phyloP scores from a whole-genome alignment of 2,888 invertebrate species.

The Morpho helenor region DNA sequence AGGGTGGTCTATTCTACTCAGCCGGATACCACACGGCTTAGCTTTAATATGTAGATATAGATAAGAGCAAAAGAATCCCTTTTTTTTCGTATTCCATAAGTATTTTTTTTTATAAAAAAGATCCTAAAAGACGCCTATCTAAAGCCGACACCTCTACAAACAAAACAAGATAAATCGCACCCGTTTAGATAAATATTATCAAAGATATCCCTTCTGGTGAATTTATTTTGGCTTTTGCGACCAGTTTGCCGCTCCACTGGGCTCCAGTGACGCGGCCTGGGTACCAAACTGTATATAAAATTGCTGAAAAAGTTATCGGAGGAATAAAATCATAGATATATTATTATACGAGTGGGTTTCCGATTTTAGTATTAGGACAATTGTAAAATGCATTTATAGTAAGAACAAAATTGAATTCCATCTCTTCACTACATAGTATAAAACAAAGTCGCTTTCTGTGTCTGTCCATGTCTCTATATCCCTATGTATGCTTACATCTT shows the following conservation, averaged over 20 bases:
- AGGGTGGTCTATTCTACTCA: too few species aligned
- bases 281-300: conserved; percentile 3
- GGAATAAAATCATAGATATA: neutral
- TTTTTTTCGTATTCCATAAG: neutral
- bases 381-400: too few species aligned
- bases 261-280: conserved; percentile 31
- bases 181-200: conserved; percentile 40
- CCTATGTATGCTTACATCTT: too few species aligned
- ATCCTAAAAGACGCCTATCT: conserved; percentile 23
- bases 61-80: too few species aligned
- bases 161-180: conserved; percentile 26
- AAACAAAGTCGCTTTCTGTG: too few species aligned
- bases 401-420: too few species aligned
- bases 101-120: conserved; percentile 3
- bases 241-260: conserved; percentile 39
- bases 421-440: too few species aligned
- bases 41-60: too few species aligned
- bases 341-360: neutral
- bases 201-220: conserved; percentile 41
- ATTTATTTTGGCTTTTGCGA: conserved; percentile 40
- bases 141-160: conserved; percentile 13
- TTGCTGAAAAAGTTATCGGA: neutral
- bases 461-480: too few species aligned
- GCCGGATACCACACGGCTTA: too few species aligned
- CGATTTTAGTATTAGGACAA: too few species aligned